phyloP scores from a whole-genome alignment of 2,113 vertebrate species.

The Prionailurus viverrinus region DNA sequence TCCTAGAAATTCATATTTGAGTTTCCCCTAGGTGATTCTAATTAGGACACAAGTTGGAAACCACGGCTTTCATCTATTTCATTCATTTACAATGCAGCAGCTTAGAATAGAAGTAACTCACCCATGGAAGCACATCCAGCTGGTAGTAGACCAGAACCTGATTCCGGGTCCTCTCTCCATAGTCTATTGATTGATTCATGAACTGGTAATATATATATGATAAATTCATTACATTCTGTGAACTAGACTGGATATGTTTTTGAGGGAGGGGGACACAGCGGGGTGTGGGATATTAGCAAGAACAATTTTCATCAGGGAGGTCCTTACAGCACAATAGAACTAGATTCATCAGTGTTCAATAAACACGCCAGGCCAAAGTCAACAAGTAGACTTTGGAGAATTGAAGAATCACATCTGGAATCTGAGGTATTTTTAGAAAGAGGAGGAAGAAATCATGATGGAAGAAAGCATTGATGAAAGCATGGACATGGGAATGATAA shows the following conservation, averaged over 20 bases:
- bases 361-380: not conserved
- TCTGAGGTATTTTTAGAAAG: conserved; percentile 52
- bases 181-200: not conserved
- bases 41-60: not conserved
- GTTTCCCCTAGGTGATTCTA: not conserved
- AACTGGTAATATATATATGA: not conserved
- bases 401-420: conserved; percentile 5
- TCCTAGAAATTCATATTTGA: not conserved
- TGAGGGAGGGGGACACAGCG: not conserved
- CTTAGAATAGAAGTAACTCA: not conserved
- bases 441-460: not conserved
- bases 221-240: not conserved
- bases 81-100: not conserved
- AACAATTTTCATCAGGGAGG: not conserved
- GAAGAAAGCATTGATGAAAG: not conserved
- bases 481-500: not conserved
- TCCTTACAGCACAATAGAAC: not conserved
- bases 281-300: not conserved
- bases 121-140: not conserved
- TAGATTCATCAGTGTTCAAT: not conserved
- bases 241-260: not conserved
- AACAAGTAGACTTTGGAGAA: conserved; percentile 36
- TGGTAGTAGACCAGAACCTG: not conserved
- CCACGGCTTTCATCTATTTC: not conserved
- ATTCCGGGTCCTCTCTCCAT: not conserved